Conservation (phyloP, 2,113 vertebrate species). For the Microcebus lehilahytsara region DNA sequence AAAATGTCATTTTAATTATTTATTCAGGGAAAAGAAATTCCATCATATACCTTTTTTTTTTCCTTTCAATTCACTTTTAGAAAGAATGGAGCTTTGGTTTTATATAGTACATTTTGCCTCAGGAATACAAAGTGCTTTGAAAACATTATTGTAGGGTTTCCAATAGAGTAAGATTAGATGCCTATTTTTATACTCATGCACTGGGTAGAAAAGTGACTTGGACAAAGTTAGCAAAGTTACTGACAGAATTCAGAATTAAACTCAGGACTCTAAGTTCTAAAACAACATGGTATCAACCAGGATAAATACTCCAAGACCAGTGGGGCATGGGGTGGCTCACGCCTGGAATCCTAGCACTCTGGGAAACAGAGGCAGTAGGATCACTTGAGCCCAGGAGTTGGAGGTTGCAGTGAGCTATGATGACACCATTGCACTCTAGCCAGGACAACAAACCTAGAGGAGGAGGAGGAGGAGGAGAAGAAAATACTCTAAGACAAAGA, state of each 20-base stretch:
- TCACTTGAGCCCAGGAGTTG: too few relatives aligned
- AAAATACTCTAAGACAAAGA: neutral
- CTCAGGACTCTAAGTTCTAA: neutral
- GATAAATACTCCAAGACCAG: neutral
- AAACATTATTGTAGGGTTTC: constrained; percentile 43
- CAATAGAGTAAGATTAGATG: neutral
- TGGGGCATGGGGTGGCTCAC: too few relatives aligned
- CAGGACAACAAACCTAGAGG: too few relatives aligned
- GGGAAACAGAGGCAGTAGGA: too few relatives aligned
- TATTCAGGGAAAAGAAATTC: constrained; percentile 23
- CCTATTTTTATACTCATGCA: neutral
- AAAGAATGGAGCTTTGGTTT: constrained; percentile 41
- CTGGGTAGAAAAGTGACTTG: neutral
- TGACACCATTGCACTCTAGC: too few relatives aligned
- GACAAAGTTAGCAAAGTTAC: neutral
- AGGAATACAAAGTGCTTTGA: constrained; percentile 23
- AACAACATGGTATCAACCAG: neutral
- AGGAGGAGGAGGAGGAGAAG: too few relatives aligned
- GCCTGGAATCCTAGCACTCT: too few relatives aligned
- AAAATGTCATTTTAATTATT: constrained; percentile 68
- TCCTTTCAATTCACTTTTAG: constrained; percentile 34
- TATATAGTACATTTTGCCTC: neutral
- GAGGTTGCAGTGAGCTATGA: too few relatives aligned
- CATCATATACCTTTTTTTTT: neutral
- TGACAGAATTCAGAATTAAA: constrained; percentile 47